A percentile compares a stretch with the other conserved stretches of the same genome.
Conservation (phyloP, 2,888 invertebrate species). For the Peribatodes rhomboidaria region DNA sequence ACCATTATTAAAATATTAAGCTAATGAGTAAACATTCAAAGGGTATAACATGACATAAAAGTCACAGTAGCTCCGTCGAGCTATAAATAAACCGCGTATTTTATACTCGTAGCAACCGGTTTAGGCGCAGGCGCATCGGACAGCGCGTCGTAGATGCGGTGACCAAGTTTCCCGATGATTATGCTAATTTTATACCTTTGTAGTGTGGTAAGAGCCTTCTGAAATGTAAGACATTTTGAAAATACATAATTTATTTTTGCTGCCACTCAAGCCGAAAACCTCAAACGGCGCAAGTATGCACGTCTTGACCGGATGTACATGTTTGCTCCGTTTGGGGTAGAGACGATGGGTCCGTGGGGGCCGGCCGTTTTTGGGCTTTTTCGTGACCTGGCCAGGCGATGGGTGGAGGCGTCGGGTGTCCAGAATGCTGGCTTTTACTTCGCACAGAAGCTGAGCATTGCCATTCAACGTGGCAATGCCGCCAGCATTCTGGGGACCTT, state of each 20-base stretch:
- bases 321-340: no score
- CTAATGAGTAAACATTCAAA: slow-evolving; percentile 13
- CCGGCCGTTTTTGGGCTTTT: no score
- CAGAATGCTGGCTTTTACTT: no score
- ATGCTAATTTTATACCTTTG: slow-evolving; percentile 1
- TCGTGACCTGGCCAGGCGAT: no score
- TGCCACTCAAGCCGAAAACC: no score
- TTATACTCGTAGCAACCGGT: slow-evolving; percentile 50
- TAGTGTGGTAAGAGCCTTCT: background rate
- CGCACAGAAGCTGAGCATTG: no score
- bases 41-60: slow-evolving; percentile 28
- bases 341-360: no score
- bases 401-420: no score
- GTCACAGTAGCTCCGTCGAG: slow-evolving; percentile 36
- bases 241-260: background rate
- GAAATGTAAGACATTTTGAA: background rate
- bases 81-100: slow-evolving; percentile 49
- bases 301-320: no score
- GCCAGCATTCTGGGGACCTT: no score
- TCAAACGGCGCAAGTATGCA: no score
- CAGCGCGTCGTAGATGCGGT: slow-evolving; percentile 11
- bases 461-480: no score
- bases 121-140: slow-evolving; percentile 49
- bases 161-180: slow-evolving; percentile 9
- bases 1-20: background rate